Evolutionary conservation across 1,140 invertebrate genomes (phyloP), one percentile per base, ranked within the genome.

Genomic region (Cherax destructor): DNA sequence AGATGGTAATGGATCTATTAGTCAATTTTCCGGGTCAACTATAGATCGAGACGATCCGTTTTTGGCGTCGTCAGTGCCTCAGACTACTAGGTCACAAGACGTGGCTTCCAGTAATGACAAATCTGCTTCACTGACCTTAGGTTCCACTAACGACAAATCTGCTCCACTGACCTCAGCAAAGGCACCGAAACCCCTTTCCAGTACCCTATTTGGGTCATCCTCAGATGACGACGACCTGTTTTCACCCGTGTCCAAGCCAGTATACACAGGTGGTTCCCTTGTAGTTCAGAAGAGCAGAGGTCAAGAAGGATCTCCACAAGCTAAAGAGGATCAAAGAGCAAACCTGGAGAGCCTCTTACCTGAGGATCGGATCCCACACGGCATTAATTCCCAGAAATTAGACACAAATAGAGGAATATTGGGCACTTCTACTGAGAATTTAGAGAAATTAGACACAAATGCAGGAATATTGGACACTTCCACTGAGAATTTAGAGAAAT

Each of bases 141-240:
- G 30, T 69, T 65, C 81, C 13, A 41, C 30, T 61, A 59, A 56
- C 13, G 59, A 81, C 10, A 83, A 18, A 69, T 69, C 81, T 13
- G n/a, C n/a, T 41, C 69, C 47, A 47, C 13, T 50, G 21, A 49
- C 16, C 21, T 59, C 85, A 72, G 50, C 24, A 72, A 85, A 76
- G 41, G 18, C 65, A 9, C 47, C 81, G 83, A 24, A 11, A 69
- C 24, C 77, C 30, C 41, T 13, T 30, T 30, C 90, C 41, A 65
- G 41, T 18, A 87, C 30, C 41, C 16, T 83, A 30, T 92, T 92
- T 50, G 61, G 85, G 65, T 76, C 78, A 16, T 76, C 78, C 16
- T 83, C 84, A 61, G 84, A 87, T 92, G 90, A 91, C 56, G 88
- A 91, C 78, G 86, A 92, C 24, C 30, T 88, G 5, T 92, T 92